Evolutionary conservation across 2,797 vertebrate genomes (phyloP), one percentile per base, ranked within the genome.

Genomic region (Microctenopoma stevenorrisi): DNA sequence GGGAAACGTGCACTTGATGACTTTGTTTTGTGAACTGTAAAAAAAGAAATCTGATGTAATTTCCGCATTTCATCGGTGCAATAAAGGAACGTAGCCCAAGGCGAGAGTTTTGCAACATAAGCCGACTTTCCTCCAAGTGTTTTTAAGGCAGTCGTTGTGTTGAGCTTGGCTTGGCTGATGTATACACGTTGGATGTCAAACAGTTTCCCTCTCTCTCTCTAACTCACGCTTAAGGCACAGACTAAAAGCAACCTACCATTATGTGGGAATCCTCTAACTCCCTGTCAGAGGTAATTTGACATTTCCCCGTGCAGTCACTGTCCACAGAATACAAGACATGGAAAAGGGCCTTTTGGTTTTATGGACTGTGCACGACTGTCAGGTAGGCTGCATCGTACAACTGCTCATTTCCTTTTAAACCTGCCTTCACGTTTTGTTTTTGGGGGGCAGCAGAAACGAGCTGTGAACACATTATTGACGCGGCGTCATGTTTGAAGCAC

Each of bases 1-100:
- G 35, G 74, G 74, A 68, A 83, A 60, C 13, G n/a, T 50, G 54
- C 9, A 2, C 64, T 65, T 13, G 40, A 4, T 28, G 55, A 61
- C 74, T 75, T 50, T 72, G 65, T 77, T 86, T 75, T 64, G 72
- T 85, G 78, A 87, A 83, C 80, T 76, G 67, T 74, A 67, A 65
- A 50, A 68, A 55, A 22, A 60, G 56, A 68, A 67, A 64, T 40
- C 49, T 46, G 72, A 76, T 79, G 72, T 53, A 38, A 65, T 81
- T 84, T 82, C 72, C 49, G 25, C 38, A 56, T 72, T 74, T 79
- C 44, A 59, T 6, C 65, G 49, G 40, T n/a, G n/a, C 59, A 16
- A 16, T 43, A 46, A 73, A 70, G 69, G 51, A 83, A 55, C 44
- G 8, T 9, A 48, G 64, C 65, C 71, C 35, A 4, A 63, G 67